phyloP scores from a whole-genome alignment of 2,113 vertebrate genomes.

The Girardinichthys multiradiatus region DNA sequence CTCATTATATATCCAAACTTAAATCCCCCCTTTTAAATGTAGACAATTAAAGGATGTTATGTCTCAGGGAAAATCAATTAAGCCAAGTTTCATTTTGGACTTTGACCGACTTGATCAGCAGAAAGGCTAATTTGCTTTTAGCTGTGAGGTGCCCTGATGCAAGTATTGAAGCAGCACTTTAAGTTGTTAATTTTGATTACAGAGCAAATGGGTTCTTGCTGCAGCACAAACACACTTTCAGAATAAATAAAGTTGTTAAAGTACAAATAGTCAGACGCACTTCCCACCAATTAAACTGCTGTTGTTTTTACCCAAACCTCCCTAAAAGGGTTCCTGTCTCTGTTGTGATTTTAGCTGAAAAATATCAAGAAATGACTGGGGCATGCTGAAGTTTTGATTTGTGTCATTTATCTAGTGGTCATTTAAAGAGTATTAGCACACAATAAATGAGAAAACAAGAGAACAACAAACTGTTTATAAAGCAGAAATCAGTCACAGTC shows the following conservation, averaged over 20 bases:
- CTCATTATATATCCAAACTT: slow-evolving; percentile 6
- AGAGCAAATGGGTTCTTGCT: slow-evolving; percentile 10
- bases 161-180: slow-evolving; percentile 16
- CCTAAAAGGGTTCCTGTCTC: neutral
- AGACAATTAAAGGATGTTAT: slow-evolving; percentile 28
- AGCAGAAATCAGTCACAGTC: neutral
- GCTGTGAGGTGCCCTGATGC: neutral
- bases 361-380: neutral
- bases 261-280: neutral
- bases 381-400: neutral
- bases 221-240: slow-evolving; percentile 11
- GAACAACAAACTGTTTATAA: neutral
- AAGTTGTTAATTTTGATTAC: slow-evolving; percentile 29
- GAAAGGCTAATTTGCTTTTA: neutral
- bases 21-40: slow-evolving; percentile 13
- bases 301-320: neutral
- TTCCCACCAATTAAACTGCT: neutral
- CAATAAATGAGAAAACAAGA: slow-evolving; percentile 2
- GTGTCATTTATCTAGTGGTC: neutral
- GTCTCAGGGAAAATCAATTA: slow-evolving; percentile 7
- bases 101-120: slow-evolving; percentile 28
- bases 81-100: slow-evolving; percentile 4
- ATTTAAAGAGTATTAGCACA: neutral
- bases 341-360: neutral
- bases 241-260: slow-evolving; percentile 15